Conservation (phyloP, 2,888 invertebrate species). For the Epinotia bilunana region DNA sequence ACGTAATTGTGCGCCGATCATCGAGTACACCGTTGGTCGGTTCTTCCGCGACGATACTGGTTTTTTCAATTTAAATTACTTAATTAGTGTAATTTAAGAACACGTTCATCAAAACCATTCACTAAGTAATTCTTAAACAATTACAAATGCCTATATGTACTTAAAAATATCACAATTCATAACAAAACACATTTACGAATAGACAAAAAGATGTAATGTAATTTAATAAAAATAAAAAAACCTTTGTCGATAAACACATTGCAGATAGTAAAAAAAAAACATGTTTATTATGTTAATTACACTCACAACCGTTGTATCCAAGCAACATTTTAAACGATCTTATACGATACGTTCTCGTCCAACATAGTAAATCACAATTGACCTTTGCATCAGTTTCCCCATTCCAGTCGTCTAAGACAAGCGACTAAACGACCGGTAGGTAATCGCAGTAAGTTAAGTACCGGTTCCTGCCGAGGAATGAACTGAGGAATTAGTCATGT, state of each 20-base stretch:
- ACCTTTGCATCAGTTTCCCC: slow-evolving; percentile 55
- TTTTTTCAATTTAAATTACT: slow-evolving; percentile 2
- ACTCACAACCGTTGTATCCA: not conserved
- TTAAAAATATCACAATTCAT: not conserved
- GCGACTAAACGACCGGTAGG: slow-evolving; percentile 38
- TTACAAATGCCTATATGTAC: not conserved
- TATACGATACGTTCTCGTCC: slow-evolving; percentile 18
- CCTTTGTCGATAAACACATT: too few relatives aligned
- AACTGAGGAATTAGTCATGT: slow-evolving; percentile 34
- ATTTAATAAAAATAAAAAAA: too few relatives aligned
- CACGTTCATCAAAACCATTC: not conserved
- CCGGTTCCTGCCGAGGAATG: slow-evolving; percentile 35
- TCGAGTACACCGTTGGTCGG: slow-evolving; percentile 58
- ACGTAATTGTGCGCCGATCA: slow-evolving; percentile 71
- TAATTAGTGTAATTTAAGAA: slow-evolving; percentile 6
- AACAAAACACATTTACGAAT: too few relatives aligned
- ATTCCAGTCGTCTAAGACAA: slow-evolving; percentile 53
- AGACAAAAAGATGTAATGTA: not conserved
- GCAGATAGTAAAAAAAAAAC: too few relatives aligned
- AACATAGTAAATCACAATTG: slow-evolving; percentile 62
- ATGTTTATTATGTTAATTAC: not conserved
- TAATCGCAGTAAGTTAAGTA: slow-evolving; percentile 44
- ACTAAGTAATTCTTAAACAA: not conserved
- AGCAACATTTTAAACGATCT: slow-evolving; percentile 12
- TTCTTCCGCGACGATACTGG: slow-evolving; percentile 13